These are phyloP conservation scores for Meriones unguiculatus DNA, from an alignment of 2,113 vertebrate species.

Conservation along the genomic window DNA sequence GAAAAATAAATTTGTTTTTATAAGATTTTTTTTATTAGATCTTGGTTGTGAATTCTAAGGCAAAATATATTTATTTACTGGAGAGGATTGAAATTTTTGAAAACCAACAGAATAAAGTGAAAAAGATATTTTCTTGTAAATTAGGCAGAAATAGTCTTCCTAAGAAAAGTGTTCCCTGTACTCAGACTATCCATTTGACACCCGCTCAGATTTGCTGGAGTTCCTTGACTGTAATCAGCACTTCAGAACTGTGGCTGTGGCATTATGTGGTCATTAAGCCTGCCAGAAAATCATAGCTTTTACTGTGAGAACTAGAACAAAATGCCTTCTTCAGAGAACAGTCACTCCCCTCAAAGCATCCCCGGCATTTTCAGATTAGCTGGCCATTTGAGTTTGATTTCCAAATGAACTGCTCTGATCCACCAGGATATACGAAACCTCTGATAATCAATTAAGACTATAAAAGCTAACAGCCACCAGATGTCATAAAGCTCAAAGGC, in stretches of 20 bases:
- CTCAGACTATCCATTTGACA: slow-evolving; percentile 59
- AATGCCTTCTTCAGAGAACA: slow-evolving; percentile 66
- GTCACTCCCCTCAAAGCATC: slow-evolving; percentile 59
- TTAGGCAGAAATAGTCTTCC: slow-evolving; percentile 55
- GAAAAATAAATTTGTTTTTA: neutral
- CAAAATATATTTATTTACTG: slow-evolving; percentile 31
- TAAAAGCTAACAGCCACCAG: slow-evolving; percentile 42
- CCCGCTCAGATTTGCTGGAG: slow-evolving; percentile 36
- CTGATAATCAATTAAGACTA: slow-evolving; percentile 57
- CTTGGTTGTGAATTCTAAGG: neutral
- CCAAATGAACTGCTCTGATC: slow-evolving; percentile 69
- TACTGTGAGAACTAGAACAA: slow-evolving; percentile 73
- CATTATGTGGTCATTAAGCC: slow-evolving; percentile 66
- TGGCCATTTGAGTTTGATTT: slow-evolving; percentile 66
- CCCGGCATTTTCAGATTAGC: slow-evolving; percentile 67
- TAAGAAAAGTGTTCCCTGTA: slow-evolving; percentile 45
- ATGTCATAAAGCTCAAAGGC: slow-evolving; percentile 42
- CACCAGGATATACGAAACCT: slow-evolving; percentile 45
- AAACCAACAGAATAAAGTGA: slow-evolving; percentile 61
- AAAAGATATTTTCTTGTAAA: slow-evolving; percentile 53
- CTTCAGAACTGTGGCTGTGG: slow-evolving; percentile 63
- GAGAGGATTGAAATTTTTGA: slow-evolving; percentile 24
- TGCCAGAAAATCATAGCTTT: slow-evolving; percentile 79
- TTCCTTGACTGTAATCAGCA: slow-evolving; percentile 69
- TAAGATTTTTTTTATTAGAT: neutral